Conservation (phyloP, 1,140 invertebrate genomes). For the Palaemon carinicauda region DNA sequence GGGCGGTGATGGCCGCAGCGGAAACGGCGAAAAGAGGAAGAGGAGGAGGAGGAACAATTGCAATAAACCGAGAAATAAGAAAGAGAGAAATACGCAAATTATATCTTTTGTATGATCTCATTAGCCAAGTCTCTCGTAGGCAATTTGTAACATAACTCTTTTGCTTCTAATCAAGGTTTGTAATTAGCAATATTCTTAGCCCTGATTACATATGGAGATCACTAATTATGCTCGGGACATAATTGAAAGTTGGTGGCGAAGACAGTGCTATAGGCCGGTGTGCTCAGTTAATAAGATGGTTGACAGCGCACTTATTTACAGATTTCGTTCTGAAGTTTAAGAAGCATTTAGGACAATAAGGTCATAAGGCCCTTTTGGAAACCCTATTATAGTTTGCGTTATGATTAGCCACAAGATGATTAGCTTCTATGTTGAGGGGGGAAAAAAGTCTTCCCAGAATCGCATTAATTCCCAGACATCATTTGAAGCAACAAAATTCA, state of each 20-base stretch:
- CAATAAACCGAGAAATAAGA: neutral
- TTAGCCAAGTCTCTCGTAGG: constrained; percentile 35
- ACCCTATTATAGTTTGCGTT: too few species aligned
- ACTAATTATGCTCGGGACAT: constrained; percentile 47
- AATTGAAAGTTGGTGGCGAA: constrained; percentile 39
- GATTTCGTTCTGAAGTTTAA: too few species aligned
- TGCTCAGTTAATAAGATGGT: neutral
- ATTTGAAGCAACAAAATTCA: neutral
- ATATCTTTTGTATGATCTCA: constrained; percentile 47
- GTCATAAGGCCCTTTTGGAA: too few species aligned
- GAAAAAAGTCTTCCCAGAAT: neutral
- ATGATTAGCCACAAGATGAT: too few species aligned
- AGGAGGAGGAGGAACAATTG: neutral
- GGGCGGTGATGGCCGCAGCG: neutral
- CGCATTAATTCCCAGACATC: neutral
- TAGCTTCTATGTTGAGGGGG: neutral
- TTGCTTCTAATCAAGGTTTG: constrained; percentile 46
- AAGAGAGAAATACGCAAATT: neutral
- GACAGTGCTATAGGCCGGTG: constrained; percentile 1
- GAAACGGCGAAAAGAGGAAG: neutral
- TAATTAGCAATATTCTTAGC: constrained; percentile 53
- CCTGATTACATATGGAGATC: constrained; percentile 43
- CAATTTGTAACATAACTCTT: constrained; percentile 56
- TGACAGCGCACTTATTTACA: neutral
- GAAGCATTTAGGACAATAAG: too few species aligned